Base-by-base conservation (phyloP, 2,797 vertebrate species). In the Lutra lutra region DNA sequence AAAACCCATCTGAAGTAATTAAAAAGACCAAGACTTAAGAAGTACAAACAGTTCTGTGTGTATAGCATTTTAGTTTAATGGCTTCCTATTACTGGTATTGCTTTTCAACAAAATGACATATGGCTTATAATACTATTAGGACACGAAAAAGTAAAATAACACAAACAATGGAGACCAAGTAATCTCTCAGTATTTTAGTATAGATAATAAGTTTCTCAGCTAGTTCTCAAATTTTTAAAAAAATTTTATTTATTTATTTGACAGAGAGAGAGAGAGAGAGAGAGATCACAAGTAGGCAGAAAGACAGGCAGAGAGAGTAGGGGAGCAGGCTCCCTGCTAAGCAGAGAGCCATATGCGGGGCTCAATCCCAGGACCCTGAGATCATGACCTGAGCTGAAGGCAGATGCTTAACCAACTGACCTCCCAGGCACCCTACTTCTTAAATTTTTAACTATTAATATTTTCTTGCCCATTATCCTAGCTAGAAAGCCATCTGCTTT, bases 91-190 rank as follows among this genome's bases (percentile, higher is more conserved):
- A 54, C 56, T 86, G 12, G 35, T 56, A 54, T 4, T 93, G 94
- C 54, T 97, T 94, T 95, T 89, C 66, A 98, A 87, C 14, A 94
- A 27, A 80, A 86, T 40, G 86, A 95, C 48, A 97, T 93, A 91
- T 56, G 79, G 32, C 58, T 60, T 89, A 70, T 85, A 43, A 96
- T 35, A 97, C 72, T 89, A 84, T 40, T 15, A 94, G 46, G 87
- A 60, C 35, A 21, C 5, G 64, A 29, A 64, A 56, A 96, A 75
- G 25, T 60, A 60, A 92, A 90, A 32, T 14, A 96, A 9, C 73
- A 86, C 29, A 96, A 89, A 95, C 46, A 90, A 78, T 95, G 80
- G 27, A 91, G 21, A 75, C 8, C 35, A 70, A 75, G 48, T 29
- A 38, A 91, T 86, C 96, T 58, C 60, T 94, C 90, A 75, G 4